Evolutionary conservation across 2,888 invertebrate genomes (phyloP).

Genomic region (Cephalotes varians): DNA sequence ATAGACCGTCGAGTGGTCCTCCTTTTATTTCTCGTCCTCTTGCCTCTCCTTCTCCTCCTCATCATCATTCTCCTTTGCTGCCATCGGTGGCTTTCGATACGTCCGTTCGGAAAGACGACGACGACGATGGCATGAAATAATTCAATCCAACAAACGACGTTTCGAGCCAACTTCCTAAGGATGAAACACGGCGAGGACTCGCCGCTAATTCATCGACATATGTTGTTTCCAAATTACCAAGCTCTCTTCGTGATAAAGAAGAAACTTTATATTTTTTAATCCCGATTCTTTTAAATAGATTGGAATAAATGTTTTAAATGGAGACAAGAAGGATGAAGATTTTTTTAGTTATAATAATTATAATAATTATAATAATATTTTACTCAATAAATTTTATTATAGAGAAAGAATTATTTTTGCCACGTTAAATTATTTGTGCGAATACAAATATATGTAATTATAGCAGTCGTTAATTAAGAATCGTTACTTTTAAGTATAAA

Average conservation of each 20-base stretch:
- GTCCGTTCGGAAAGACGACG: slow-evolving; percentile 55
- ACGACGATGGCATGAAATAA: slow-evolving; percentile 73
- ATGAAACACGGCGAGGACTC: slow-evolving; percentile 60
- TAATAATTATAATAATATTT: not conserved
- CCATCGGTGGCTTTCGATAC: slow-evolving; percentile 67
- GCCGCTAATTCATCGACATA: slow-evolving; percentile 64
- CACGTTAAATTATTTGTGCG: not conserved
- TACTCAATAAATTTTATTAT: not conserved
- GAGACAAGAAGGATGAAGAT: not conserved
- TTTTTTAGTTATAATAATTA: not conserved
- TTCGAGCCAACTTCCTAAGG: slow-evolving; percentile 48
- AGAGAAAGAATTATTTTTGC: not conserved
- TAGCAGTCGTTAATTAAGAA: not conserved
- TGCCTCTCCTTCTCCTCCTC: slow-evolving; percentile 34
- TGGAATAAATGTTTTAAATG: not conserved
- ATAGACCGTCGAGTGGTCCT: slow-evolving; percentile 69
- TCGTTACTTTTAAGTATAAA: not conserved
- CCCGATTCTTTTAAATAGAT: not conserved
- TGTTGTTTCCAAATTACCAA: slow-evolving; percentile 54
- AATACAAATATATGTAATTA: not conserved
- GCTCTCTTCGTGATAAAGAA: not conserved
- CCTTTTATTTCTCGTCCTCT: slow-evolving; percentile 51
- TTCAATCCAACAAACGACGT: slow-evolving; percentile 69
- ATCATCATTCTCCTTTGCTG: slow-evolving; percentile 50
- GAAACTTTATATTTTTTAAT: not conserved